Percentiles rank a stretch among this genome's conserved stretches.
Evolutionary conservation across 2,113 vertebrate genomes (phyloP).

Genomic region (Corythornis vintsioides): DNA sequence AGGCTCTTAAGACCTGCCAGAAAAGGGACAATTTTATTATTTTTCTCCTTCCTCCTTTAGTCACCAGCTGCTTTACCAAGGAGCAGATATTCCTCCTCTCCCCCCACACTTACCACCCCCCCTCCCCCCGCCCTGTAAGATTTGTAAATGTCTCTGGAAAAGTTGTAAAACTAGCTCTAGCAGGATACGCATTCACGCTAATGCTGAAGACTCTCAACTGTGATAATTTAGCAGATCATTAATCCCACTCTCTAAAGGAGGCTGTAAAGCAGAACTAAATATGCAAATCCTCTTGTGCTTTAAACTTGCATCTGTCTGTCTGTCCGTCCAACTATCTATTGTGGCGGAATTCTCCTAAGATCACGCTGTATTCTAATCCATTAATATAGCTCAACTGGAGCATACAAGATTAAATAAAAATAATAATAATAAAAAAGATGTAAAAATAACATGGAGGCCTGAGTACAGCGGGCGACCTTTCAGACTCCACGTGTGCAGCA

Average conservation of each 20-base stretch:
- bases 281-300: constrained; percentile 76
- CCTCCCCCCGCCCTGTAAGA: not conserved
- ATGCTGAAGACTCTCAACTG: constrained; percentile 66
- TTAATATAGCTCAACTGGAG: constrained; percentile 61
- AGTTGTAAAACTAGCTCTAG: constrained; percentile 62
- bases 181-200: constrained; percentile 39
- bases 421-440: not conserved
- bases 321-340: constrained; percentile 61
- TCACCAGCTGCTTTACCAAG: constrained; percentile 36
- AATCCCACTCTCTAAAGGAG: constrained; percentile 74
- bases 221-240: constrained; percentile 80
- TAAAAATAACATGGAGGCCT: not conserved
- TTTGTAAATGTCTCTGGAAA: constrained; percentile 48
- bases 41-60: constrained; percentile 26
- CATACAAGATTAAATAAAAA: constrained; percentile 48
- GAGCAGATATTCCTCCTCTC: not conserved
- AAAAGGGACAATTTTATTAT: not conserved
- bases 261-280: constrained; percentile 78
- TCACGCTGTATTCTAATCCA: constrained; percentile 51
- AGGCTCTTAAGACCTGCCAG: constrained; percentile 33
- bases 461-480: not conserved
- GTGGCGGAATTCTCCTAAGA: constrained; percentile 59
- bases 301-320: constrained; percentile 75
- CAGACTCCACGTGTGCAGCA: not conserved
- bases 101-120: not conserved